Conservation (phyloP, 2,113 vertebrate genomes). For the Setophaga coronata region DNA sequence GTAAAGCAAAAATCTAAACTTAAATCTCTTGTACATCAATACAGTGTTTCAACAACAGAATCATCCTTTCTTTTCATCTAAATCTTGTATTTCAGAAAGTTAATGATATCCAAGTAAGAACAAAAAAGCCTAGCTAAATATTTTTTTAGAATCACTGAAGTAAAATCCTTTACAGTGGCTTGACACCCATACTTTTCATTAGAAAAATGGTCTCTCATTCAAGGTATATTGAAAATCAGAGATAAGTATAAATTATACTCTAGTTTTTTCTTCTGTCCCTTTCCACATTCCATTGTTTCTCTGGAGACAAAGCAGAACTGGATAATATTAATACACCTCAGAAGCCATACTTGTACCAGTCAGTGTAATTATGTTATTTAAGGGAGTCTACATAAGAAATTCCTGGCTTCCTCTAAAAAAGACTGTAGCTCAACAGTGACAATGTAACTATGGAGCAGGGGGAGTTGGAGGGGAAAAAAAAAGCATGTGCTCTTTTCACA, state of each 20-base stretch:
- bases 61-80: not conserved
- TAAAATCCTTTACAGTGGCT: not conserved
- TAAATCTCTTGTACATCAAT: not conserved
- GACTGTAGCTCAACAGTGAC: not conserved
- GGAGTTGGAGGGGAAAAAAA: not conserved
- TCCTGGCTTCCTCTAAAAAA: not conserved
- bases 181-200: not conserved
- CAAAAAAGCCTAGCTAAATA: not conserved
- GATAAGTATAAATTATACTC: not conserved
- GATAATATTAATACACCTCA: not conserved
- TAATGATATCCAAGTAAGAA: not conserved
- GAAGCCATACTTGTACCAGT: not conserved
- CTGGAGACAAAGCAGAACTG: not conserved
- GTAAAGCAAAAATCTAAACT: not conserved
- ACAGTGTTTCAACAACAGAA: not conserved
- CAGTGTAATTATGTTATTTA: not conserved
- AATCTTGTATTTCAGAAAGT: not conserved
- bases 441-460: fast-evolving
- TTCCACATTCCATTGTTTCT: not conserved
- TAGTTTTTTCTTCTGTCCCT: not conserved
- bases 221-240: not conserved
- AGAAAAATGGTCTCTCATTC: not conserved
- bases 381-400: not conserved
- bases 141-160: not conserved
- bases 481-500: not conserved